Percentiles rank a stretch among this genome's conserved stretches.
Conservation (phyloP, 1,140 invertebrate genomes). For the Drosophila triauraria region DNA sequence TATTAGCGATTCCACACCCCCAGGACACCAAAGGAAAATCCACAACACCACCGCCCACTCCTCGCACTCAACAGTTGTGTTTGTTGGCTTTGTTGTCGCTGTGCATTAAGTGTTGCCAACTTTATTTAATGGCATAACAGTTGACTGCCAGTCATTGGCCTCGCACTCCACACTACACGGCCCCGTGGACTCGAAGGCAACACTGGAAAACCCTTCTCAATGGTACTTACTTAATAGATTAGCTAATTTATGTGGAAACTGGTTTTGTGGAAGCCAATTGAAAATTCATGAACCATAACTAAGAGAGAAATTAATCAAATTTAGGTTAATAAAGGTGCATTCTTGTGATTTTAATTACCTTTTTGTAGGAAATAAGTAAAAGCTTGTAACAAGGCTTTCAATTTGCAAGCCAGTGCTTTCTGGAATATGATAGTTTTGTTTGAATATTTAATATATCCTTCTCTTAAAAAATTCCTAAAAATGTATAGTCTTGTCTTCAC, state of each 20-base stretch:
- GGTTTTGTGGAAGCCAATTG: conserved; percentile 4
- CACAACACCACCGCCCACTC: background rate
- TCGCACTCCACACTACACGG: conserved; percentile 14
- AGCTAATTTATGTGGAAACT: conserved; percentile 15
- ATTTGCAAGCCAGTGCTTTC: too few species aligned
- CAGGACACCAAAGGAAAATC: background rate
- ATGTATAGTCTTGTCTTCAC: background rate
- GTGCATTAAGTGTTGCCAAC: conserved; percentile 85
- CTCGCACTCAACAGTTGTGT: conserved; percentile 56
- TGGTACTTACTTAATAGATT: conserved; percentile 38
- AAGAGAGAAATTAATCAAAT: conserved; percentile 8
- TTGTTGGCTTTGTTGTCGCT: conserved; percentile 78
- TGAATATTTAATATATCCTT: background rate
- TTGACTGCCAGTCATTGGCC: conserved; percentile 71
- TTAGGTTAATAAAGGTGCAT: background rate
- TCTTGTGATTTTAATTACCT: too few species aligned
- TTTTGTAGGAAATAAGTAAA: too few species aligned
- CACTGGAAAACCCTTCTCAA: conserved; percentile 25
- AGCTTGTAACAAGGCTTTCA: too few species aligned
- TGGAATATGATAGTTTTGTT: too few species aligned
- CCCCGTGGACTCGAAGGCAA: background rate
- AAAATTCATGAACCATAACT: conserved; percentile 22
- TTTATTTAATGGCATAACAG: conserved; percentile 85
- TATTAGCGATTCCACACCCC: conserved; percentile 54
- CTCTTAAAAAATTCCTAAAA: background rate